A percentile compares a stretch with the other conserved stretches of the same genome.
Conservation (phyloP, 2,113 vertebrate genomes). For the Pelusios castaneus region DNA sequence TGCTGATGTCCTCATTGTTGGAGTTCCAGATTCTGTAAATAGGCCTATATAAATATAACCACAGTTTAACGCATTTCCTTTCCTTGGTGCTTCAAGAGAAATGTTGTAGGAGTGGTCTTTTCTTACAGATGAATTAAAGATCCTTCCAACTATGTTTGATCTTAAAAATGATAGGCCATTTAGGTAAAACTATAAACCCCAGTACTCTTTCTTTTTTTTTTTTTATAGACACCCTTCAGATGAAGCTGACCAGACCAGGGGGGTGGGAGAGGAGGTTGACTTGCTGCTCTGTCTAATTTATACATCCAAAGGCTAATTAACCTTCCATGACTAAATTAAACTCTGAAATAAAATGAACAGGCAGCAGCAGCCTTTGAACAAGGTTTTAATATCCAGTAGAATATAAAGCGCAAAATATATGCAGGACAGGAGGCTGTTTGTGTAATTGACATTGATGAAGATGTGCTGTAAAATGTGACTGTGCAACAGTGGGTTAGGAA, state of each 20-base stretch:
- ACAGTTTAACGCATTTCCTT: neutral
- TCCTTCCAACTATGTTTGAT: slow-evolving; percentile 7
- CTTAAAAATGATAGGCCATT: slow-evolving; percentile 34
- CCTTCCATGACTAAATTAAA: slow-evolving; percentile 55
- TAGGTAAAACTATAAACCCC: slow-evolving; percentile 50
- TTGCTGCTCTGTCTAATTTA: slow-evolving; percentile 45
- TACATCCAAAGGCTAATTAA: slow-evolving; percentile 51
- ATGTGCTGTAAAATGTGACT: neutral
- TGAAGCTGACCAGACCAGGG: neutral
- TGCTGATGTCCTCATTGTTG: neutral
- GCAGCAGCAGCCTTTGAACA: slow-evolving; percentile 40
- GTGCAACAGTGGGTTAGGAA: neutral
- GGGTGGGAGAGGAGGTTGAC: neutral
- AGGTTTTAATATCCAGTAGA: slow-evolving; percentile 32
- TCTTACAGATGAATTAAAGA: neutral
- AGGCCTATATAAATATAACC: neutral
- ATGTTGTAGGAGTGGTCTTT: neutral
- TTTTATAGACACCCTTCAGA: neutral
- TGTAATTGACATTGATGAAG: slow-evolving; percentile 34
- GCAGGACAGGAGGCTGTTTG: neutral
- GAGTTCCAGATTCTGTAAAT: neutral
- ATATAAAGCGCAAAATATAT: slow-evolving; percentile 31
- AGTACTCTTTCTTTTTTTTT: slow-evolving; percentile 20
- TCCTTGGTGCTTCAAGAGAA: neutral
- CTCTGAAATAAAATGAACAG: slow-evolving; percentile 35